Evolutionary conservation across 1,140 invertebrate species (phyloP).

Genomic region (Drosophila baimaii): DNA sequence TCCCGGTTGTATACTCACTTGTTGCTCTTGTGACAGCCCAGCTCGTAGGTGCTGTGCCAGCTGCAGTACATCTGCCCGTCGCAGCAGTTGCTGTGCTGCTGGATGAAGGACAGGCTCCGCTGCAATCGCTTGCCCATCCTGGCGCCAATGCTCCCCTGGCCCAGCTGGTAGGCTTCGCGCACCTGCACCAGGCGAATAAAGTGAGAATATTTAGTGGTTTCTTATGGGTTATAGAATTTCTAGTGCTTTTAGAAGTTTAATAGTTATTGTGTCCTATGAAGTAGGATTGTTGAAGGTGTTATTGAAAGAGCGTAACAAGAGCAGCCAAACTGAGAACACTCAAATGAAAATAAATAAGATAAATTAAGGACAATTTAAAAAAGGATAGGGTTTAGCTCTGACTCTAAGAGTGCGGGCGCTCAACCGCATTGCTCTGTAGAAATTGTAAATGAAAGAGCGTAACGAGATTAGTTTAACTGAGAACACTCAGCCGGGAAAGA

Average conservation of each 20-base stretch:
- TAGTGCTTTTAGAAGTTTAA: too few relatives aligned
- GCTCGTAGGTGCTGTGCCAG: conserved; percentile 76
- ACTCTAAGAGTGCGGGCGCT: background rate
- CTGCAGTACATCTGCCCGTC: conserved; percentile 75
- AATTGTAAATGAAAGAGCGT: background rate
- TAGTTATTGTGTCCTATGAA: too few relatives aligned
- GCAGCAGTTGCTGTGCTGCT: conserved; percentile 79
- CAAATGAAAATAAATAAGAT: too few relatives aligned
- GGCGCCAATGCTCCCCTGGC: conserved; percentile 71
- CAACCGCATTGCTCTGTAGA: background rate
- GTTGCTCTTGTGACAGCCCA: conserved; percentile 72
- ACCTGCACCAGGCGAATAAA: conserved; percentile 7
- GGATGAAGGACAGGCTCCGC: conserved; percentile 82
- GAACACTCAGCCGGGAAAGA: background rate
- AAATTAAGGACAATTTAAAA: too few relatives aligned
- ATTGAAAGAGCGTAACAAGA: background rate
- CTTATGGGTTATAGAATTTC: background rate
- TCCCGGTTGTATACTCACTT: conserved; percentile 58
- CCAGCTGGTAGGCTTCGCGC: conserved; percentile 59
- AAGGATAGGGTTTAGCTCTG: too few relatives aligned
- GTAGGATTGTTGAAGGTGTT: too few relatives aligned
- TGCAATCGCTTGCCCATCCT: conserved; percentile 78
- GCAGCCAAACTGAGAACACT: background rate
- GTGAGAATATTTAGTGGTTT: background rate
- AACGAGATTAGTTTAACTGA: background rate